phyloP scores from a whole-genome alignment of 2,888 invertebrate species.

The Caenorhabditis sulstoni region DNA sequence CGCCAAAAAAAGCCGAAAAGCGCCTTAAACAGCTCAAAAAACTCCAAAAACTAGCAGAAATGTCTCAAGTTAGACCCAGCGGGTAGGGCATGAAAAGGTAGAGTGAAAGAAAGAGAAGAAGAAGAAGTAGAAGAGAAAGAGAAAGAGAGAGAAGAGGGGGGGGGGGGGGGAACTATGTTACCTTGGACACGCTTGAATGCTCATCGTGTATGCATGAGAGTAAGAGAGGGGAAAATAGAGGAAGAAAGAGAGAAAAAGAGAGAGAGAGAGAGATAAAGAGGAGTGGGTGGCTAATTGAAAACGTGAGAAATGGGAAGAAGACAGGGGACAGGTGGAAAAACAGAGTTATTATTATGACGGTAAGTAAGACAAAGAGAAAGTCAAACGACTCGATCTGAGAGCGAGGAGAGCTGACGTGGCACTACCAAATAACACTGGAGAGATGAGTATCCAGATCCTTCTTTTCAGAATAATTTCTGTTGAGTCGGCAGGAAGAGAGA shows the following conservation, averaged over 20 bases:
- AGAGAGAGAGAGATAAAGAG: constrained; percentile 12
- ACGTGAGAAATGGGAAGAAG: constrained; percentile 7
- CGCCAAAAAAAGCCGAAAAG: no score
- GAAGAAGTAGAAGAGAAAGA: constrained; percentile 20
- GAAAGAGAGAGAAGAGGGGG: constrained; percentile 3
- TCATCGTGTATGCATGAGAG: not conserved
- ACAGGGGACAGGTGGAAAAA: constrained; percentile 4
- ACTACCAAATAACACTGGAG: no score
- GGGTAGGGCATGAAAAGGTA: no score
- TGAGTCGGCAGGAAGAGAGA: not conserved
- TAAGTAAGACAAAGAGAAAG: no score
- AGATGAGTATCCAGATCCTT: no score
- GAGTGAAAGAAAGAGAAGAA: constrained; percentile 2
- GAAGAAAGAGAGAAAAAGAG: not conserved
- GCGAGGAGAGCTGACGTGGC: not conserved
- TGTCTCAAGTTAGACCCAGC: no score
- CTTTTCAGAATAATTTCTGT: not conserved
- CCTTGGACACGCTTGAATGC: constrained; percentile 47
- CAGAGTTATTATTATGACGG: no score
- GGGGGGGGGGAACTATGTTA: constrained; percentile 29
- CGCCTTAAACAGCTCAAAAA: no score
- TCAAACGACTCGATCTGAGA: constrained; percentile 12
- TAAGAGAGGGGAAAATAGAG: not conserved
- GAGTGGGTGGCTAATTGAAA: not conserved
- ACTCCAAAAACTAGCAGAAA: no score